These are phyloP conservation scores for Pecten maximus DNA, from an alignment of 2,888 invertebrate genomes.

Conservation along the genomic window DNA sequence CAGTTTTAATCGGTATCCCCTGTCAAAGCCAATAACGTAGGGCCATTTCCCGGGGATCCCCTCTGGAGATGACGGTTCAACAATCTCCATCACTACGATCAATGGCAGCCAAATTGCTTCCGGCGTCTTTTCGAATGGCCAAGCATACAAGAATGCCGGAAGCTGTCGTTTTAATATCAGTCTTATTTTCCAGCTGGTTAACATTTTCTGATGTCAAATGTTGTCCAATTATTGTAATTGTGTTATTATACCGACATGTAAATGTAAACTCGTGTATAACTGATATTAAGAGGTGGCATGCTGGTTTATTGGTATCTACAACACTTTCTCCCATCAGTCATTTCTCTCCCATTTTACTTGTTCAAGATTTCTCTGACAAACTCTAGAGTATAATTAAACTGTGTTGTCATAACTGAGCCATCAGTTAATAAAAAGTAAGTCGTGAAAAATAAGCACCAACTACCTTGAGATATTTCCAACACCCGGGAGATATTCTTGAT, in stretches of 20 bases:
- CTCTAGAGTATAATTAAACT: no score
- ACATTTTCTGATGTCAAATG: constrained; percentile 13
- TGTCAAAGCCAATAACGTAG: background rate
- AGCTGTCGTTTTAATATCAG: background rate
- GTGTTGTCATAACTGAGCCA: no score
- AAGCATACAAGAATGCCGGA: background rate
- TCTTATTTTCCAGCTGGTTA: constrained; percentile 25
- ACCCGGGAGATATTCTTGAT: no score
- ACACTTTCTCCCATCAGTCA: no score
- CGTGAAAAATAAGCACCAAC: no score
- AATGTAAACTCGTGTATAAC: no score
- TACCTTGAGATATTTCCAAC: no score
- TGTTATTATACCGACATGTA: background rate
- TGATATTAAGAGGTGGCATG: no score
- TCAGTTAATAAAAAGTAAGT: no score
- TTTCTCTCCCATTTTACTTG: no score
- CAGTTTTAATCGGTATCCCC: background rate
- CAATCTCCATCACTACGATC: background rate
- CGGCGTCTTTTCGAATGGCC: constrained; percentile 14
- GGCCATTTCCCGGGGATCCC: background rate
- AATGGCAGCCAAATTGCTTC: constrained; percentile 8
- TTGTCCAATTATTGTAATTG: background rate
- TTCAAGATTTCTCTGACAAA: no score
- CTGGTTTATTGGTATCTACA: no score
- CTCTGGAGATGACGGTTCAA: background rate